These are phyloP conservation scores for Meda fulgida DNA, from an alignment of 2,797 vertebrate genomes.

Conservation along the genomic window DNA sequence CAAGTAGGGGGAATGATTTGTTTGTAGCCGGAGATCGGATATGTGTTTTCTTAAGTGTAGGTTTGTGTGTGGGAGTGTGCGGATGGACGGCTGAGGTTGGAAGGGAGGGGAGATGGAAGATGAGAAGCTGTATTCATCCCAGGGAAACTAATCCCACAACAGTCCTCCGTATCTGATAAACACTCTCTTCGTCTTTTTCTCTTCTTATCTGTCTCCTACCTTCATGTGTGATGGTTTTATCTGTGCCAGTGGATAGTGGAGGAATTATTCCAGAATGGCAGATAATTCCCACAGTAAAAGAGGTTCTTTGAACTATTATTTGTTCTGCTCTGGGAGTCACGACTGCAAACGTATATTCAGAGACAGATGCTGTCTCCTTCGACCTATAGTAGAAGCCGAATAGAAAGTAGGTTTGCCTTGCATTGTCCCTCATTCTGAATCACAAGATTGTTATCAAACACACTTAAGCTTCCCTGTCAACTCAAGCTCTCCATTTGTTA, in stretches of 20 bases:
- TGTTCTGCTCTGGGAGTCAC: slow-evolving; percentile 49
- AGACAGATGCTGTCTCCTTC: slow-evolving; percentile 9
- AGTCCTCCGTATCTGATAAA: slow-evolving; percentile 73
- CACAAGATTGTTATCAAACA: not conserved
- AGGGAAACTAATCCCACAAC: slow-evolving; percentile 70
- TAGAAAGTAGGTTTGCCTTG: not conserved
- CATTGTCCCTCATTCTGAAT: not conserved
- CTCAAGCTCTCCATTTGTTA: not conserved
- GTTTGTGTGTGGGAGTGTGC: slow-evolving; percentile 18
- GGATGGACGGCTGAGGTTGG: slow-evolving; percentile 67
- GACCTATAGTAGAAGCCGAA: not conserved
- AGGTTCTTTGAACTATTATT: slow-evolving; percentile 51
- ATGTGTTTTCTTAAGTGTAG: slow-evolving; percentile 39
- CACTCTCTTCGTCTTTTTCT: slow-evolving; percentile 53
- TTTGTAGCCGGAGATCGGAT: slow-evolving; percentile 11
- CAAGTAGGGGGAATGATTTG: slow-evolving; percentile 22
- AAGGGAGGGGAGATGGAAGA: slow-evolving; percentile 61
- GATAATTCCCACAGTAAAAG: slow-evolving; percentile 72
- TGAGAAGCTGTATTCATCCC: slow-evolving; percentile 75
- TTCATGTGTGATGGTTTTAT: slow-evolving; percentile 71
- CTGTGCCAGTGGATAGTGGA: slow-evolving; percentile 66
- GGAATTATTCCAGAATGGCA: slow-evolving; percentile 75
- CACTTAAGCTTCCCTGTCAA: slow-evolving; percentile 3
- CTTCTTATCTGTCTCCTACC: slow-evolving; percentile 63
- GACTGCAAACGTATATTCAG: not conserved